These are phyloP conservation scores for Xenopus laevis DNA, from an alignment of 2,113 vertebrate genomes.

Conservation along the genomic window DNA sequence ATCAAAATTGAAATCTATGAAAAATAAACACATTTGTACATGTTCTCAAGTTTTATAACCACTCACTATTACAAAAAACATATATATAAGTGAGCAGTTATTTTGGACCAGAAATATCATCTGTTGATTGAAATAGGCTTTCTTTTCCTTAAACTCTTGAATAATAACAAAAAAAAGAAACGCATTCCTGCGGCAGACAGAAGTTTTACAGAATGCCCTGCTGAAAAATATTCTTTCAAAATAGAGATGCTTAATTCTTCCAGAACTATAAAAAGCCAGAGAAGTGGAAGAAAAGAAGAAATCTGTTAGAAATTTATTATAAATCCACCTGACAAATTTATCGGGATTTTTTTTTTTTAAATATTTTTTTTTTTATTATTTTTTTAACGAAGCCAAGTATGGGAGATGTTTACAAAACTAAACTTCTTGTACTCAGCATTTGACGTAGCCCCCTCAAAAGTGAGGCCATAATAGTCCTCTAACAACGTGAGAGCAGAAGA, in stretches of 20 bases:
- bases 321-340: conserved; percentile 1
- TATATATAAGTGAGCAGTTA: conserved; percentile 48
- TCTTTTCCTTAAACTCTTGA: too few species aligned
- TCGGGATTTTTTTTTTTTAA: background rate
- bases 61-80: conserved; percentile 34
- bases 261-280: conserved; percentile 62
- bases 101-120: conserved; percentile 52
- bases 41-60: conserved; percentile 53
- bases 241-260: conserved; percentile 62
- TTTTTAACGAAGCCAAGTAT: conserved; percentile 20
- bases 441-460: conserved; percentile 13
- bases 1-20: conserved; percentile 55
- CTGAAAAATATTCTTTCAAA: conserved; percentile 63
- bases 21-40: conserved; percentile 50
- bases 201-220: conserved; percentile 59
- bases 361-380: background rate
- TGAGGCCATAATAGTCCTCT: conserved; percentile 6
- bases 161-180: conserved; percentile 48
- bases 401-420: conserved; percentile 33
- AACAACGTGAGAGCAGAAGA: background rate
- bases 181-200: conserved; percentile 53
- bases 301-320: conserved; percentile 52
- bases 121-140: background rate
- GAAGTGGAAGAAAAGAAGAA: conserved; percentile 59
- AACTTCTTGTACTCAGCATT: conserved; percentile 25